phyloP scores from a whole-genome alignment of 2,113 vertebrate genomes.

The Eira barbara region DNA sequence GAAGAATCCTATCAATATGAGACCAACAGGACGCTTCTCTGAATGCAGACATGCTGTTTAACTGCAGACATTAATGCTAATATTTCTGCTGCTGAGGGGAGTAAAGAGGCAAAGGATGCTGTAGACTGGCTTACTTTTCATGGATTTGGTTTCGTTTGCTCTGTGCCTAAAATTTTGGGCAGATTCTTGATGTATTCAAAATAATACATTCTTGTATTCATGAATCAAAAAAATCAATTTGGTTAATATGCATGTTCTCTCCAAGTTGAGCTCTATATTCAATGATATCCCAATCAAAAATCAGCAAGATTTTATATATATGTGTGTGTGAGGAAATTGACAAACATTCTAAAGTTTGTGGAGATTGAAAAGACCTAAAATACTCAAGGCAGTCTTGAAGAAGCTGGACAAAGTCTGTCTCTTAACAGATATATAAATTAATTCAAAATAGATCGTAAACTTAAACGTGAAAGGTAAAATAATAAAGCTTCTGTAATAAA shows the following conservation, averaged over 20 bases:
- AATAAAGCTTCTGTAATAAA: conserved; percentile 15
- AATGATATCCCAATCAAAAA: background rate
- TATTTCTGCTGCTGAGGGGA: background rate
- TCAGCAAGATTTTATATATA: background rate
- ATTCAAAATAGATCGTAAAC: background rate
- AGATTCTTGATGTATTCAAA: conserved; percentile 13
- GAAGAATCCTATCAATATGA: background rate
- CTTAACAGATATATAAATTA: background rate
- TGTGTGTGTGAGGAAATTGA: background rate
- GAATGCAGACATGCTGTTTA: background rate
- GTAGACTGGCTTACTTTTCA: background rate
- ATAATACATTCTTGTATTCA: background rate
- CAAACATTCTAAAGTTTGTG: background rate
- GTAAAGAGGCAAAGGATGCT: background rate
- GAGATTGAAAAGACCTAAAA: background rate
- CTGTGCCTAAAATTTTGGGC: background rate
- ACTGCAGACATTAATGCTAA: background rate
- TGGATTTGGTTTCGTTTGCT: conserved; percentile 27
- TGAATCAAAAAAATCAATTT: background rate
- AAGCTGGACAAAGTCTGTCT: background rate
- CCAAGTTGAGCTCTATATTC: background rate
- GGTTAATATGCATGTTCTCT: background rate
- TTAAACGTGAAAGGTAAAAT: conserved; percentile 5
- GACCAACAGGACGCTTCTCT: background rate
- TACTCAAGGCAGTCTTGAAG: background rate